Evolutionary conservation across 1,140 invertebrate genomes (phyloP).

Genomic region (Solenopsis invicta): DNA sequence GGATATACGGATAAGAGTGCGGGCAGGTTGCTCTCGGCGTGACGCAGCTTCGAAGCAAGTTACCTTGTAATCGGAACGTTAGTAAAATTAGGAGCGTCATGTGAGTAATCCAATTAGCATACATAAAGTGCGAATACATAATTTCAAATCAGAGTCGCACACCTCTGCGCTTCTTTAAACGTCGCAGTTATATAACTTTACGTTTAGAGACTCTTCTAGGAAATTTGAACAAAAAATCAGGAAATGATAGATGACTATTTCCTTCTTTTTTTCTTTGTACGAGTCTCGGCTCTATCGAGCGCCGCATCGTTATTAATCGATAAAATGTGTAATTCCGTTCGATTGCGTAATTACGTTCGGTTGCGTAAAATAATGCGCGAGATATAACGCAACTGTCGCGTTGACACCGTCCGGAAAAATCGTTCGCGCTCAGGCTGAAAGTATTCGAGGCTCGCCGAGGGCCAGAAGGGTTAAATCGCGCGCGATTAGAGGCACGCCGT

Average conservation of each 20-base stretch:
- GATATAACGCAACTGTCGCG: background rate
- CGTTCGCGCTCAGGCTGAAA: background rate
- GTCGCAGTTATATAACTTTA: background rate
- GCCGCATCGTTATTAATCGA: background rate
- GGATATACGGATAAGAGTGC: no score
- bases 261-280: background rate
- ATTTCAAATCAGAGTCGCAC: background rate
- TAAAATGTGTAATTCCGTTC: background rate
- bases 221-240: background rate
- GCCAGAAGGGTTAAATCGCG: background rate
- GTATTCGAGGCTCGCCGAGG: conserved; percentile 7
- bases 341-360: background rate
- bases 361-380: background rate
- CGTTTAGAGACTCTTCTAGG: background rate
- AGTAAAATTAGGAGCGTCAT: background rate
- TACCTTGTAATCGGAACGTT: background rate
- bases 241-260: background rate
- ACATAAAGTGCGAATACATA: background rate
- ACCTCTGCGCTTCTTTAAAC: background rate
- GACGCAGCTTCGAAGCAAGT: background rate
- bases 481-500: background rate
- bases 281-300: background rate
- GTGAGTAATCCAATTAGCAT: background rate
- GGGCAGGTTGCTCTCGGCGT: no score
- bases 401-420: conserved; percentile 7